Base-by-base conservation (phyloP, 2,888 invertebrate genomes). In the Sussaba pulchella region DNA sequence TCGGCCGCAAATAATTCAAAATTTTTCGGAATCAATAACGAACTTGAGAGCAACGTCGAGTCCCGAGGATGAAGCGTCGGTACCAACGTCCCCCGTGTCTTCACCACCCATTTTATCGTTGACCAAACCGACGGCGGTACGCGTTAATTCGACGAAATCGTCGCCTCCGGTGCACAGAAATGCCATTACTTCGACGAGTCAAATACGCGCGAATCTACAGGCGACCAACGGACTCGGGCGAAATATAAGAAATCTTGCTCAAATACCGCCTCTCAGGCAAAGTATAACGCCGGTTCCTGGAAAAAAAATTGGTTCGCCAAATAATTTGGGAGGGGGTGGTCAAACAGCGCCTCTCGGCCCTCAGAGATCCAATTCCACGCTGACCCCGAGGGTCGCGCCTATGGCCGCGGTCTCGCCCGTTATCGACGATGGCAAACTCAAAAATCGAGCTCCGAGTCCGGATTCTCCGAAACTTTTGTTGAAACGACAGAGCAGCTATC, bases 1-100 rank as follows among this genome's bases (percentile, higher is more conserved):
- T 2, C 92, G 93, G 84, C 93, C 94, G 3, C 94, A 94, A 88
- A 93, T 93, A 79, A 85, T 93, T 21, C 90, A 91, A 72, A 92
- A 90, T 83, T 83, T 92, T 39, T 90, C 90, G 82, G 91, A 90
- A 82, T 92, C 92, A 79, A 88, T 92, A 88, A 87, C 91, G 21
- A 91, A 88, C 77, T 66, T 92, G 61, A 64, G 57, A n/a, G 8
- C 73, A 19, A 57, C 50, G 4, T 88, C 85, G 50, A 85, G 83
- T 36, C 82, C 70, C 9, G 89, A 87, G 4, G 79, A 85, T 17
- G 89, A 88, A 12, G 88, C 89, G 45, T 87, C 88, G 9, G 88
- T 88, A 9, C 82, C 89, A 8, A 74, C 84, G 12, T 85, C 87
- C 2, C 85, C 89, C 31, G 78, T 86, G 5, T 86, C 87, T 1